These are phyloP conservation scores for Pachycephala philippinensis DNA, from an alignment of 2,113 vertebrate species.

Conservation along the genomic window DNA sequence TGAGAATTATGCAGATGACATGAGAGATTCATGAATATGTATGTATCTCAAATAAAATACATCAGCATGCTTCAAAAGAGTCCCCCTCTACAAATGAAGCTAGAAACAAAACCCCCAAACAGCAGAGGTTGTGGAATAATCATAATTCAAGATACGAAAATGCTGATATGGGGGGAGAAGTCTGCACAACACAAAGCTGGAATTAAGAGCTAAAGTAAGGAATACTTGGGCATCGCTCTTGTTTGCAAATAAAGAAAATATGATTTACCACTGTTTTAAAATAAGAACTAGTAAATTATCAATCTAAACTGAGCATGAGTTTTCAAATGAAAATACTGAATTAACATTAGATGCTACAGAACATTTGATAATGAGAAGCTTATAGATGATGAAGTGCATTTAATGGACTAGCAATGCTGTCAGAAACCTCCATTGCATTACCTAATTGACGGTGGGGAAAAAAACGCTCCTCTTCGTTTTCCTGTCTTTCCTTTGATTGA, in stretches of 20 bases:
- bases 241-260: not conserved
- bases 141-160: not conserved
- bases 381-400: not conserved
- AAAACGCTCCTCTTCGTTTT: not conserved
- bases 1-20: constrained; percentile 2
- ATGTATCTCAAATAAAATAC: constrained; percentile 3
- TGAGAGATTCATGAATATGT: not conserved
- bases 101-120: not conserved
- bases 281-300: not conserved
- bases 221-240: not conserved
- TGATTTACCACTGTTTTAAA: not conserved
- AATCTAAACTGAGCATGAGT: not conserved
- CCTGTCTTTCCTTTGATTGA: not conserved
- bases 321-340: not conserved
- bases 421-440: not conserved
- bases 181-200: not conserved
- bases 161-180: not conserved
- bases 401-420: not conserved
- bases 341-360: not conserved
- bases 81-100: not conserved
- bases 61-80: not conserved
- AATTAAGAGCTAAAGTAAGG: not conserved
- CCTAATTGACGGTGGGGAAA: not conserved
- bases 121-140: not conserved
- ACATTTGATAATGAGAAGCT: not conserved